These are phyloP conservation scores for Monopterus albus DNA, from an alignment of 2,113 vertebrate genomes.

Conservation along the genomic window DNA sequence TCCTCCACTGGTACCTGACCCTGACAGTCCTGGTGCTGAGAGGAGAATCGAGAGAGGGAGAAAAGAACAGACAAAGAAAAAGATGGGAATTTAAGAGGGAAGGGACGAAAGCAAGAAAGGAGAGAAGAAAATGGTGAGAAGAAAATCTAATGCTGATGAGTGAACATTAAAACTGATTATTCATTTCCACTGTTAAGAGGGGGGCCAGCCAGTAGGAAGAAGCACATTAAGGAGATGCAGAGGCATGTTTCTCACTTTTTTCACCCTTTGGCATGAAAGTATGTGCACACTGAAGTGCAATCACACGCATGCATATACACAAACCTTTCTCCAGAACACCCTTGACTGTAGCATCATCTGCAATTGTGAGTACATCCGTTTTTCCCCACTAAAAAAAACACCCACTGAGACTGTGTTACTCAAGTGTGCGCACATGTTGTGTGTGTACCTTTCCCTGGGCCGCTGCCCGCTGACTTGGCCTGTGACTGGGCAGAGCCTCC, in stretches of 20 bases:
- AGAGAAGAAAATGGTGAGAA: slow-evolving; percentile 13
- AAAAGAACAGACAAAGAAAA: neutral
- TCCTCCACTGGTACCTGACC: slow-evolving; percentile 88
- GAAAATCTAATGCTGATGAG: slow-evolving; percentile 21
- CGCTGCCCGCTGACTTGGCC: slow-evolving; percentile 90
- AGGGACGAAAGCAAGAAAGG: neutral
- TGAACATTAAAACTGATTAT: slow-evolving; percentile 14
- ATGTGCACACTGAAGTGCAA: slow-evolving; percentile 46
- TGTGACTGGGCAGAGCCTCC: slow-evolving; percentile 92
- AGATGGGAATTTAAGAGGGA: neutral
- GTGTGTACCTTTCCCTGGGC: slow-evolving; percentile 93
- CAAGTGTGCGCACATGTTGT: slow-evolving; percentile 43
- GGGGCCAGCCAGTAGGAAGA: slow-evolving; percentile 71
- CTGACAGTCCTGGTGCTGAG: slow-evolving; percentile 87
- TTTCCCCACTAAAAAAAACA: slow-evolving; percentile 25
- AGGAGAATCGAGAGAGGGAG: neutral
- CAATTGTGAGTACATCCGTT: slow-evolving; percentile 44
- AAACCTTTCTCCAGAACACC: slow-evolving; percentile 50
- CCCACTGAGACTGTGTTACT: slow-evolving; percentile 41
- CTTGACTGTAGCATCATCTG: slow-evolving; percentile 54
- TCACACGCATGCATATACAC: slow-evolving; percentile 69
- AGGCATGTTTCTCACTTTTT: slow-evolving; percentile 40
- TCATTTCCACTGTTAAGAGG: slow-evolving; percentile 59
- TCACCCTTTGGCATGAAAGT: slow-evolving; percentile 25
- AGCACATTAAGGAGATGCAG: slow-evolving; percentile 61